Evolutionary conservation across 2,797 vertebrate genomes (phyloP), one percentile per base, ranked within the genome.

Genomic region (Craterocephalus amniculus): DNA sequence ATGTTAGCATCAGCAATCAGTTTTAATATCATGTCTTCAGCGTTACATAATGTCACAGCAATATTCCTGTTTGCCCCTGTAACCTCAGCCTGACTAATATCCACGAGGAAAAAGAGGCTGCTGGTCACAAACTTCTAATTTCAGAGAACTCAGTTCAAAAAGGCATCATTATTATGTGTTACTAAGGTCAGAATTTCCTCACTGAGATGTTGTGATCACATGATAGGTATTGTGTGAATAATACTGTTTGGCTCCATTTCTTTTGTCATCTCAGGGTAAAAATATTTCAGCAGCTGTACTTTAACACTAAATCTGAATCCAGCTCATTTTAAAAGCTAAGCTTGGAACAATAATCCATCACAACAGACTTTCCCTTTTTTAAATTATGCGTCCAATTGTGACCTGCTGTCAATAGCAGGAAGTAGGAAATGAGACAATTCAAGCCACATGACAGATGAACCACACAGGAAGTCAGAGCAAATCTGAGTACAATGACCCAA

Each of bases 361-460:
- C n/a, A 36, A 36, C 12, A 36, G 35, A 36, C 14, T 16, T 40
- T 40, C 38, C 3, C 38, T 16, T n/a, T 34, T 4, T 40, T 4
- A 13, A 1, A 12, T 29, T 27, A 16, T 54, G 8, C 32, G 38
- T 54, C 32, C 36, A 35, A 13, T 64, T 61, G 48, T 62, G 57
- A 49, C 26, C 9, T 36, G 8, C 1, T 34, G 57, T 71, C 59
- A 72, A 65, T 45, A 60, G 35, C 29, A 74, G 56, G 69, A 79
- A 29, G n/a, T 4, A 59, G 61, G 38, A 72, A 65, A 27, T 24
- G 22, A 70, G 6, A 73, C 66, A 59, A 59, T 70, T 56, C 55
- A 64, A 26, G 63, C 57, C 57, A 66, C 20, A 73, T 45, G 64
- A 40, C 34, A 71, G 65, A 66, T 38, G 49, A 67, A 68, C 22